phyloP scores from a whole-genome alignment of 2,797 vertebrate genomes.

The Coranthus polyacanthus region DNA sequence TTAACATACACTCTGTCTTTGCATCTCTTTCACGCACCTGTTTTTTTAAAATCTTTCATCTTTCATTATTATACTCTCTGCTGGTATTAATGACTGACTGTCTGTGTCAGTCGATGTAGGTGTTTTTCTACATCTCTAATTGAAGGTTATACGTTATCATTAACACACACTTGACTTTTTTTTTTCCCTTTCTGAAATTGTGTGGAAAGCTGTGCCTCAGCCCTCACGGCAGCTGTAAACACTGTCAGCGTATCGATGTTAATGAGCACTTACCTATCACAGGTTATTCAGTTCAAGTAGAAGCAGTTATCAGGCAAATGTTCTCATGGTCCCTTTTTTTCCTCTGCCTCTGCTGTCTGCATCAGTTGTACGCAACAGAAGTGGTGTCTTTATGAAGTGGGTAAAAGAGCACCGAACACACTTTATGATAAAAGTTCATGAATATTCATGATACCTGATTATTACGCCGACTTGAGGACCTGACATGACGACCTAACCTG shows the following conservation, averaged over 20 bases:
- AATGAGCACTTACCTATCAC: conserved; percentile 41
- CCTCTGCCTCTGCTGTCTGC: neutral
- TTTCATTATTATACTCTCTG: conserved; percentile 11
- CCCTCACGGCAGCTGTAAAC: conserved; percentile 30
- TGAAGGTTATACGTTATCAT: conserved; percentile 49
- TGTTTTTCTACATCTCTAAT: conserved; percentile 35
- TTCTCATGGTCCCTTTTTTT: neutral
- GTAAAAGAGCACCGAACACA: neutral
- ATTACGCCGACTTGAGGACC: neutral
- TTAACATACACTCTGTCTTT: neutral
- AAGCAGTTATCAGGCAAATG: neutral
- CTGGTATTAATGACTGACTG: neutral
- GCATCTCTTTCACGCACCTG: neutral
- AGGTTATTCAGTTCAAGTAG: conserved; percentile 4
- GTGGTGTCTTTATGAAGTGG: neutral
- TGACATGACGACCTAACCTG: neutral
- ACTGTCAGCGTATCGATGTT: conserved; percentile 9
- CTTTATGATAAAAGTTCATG: neutral
- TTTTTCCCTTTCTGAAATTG: neutral
- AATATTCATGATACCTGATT: neutral
- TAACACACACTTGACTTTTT: conserved; percentile 40
- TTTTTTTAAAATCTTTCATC: conserved; percentile 24
- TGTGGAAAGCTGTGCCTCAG: neutral
- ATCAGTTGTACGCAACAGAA: neutral
- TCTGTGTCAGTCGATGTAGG: conserved; percentile 9